Percentiles rank a stretch among this genome's conserved stretches.
Evolutionary conservation across 2,888 invertebrate genomes (phyloP).

Genomic region (Dugesia japonica): DNA sequence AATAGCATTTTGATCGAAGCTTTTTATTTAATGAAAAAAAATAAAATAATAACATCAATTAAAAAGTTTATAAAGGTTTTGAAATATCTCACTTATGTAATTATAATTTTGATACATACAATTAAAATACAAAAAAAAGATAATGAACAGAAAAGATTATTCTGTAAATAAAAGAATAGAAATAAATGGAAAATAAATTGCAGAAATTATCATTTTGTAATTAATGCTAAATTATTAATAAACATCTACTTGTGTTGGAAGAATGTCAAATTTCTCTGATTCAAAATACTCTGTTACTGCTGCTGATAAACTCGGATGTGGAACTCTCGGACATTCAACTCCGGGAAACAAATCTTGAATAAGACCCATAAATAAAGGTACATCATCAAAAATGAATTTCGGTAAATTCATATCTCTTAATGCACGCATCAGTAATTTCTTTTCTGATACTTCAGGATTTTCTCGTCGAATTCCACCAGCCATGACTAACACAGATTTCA

Average conservation of each 20-base stretch:
- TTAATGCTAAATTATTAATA: conserved; percentile 26
- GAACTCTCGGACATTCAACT: conserved; percentile 31
- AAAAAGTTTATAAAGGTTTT: too few species aligned
- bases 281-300: background rate
- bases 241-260: background rate
- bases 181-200: too few species aligned
- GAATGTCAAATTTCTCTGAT: background rate
- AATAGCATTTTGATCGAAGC: too few species aligned
- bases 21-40: too few species aligned
- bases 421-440: conserved; percentile 34
- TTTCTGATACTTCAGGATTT: conserved; percentile 30
- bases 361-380: conserved; percentile 35
- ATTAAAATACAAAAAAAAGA: too few species aligned
- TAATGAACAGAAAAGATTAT: too few species aligned
- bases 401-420: conserved; percentile 35
- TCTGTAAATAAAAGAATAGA: too few species aligned
- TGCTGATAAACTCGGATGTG: background rate
- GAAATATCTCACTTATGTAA: too few species aligned
- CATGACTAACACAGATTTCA: conserved; percentile 35
- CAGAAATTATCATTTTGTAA: too few species aligned
- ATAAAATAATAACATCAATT: too few species aligned
- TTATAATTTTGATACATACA: too few species aligned
- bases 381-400: conserved; percentile 35
- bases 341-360: conserved; percentile 34
- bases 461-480: conserved; percentile 32